Base-by-base conservation (phyloP, 1,140 invertebrate genomes). In the Saccostrea cuccullata region DNA sequence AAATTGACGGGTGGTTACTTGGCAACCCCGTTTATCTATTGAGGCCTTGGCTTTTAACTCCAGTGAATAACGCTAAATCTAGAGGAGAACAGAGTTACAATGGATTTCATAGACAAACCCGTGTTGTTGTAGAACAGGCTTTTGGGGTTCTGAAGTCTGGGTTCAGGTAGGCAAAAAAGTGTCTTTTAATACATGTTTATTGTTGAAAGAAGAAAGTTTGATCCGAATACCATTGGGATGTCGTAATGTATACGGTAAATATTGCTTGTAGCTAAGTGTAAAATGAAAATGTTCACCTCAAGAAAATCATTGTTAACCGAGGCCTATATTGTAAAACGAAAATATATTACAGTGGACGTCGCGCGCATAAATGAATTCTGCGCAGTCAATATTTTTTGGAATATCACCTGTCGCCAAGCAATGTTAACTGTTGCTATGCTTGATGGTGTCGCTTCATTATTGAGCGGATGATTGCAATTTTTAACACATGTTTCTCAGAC, bases 111-210 rank as follows among this genome's bases (percentile, higher is more conserved):
- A 82, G n/a, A 2, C 4, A 23, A 20, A 87, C 86, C 87, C 73
- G 89, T 17, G 23, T 55, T 85, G 64, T 85, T 3, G 60, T 87
- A 5, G 89, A 89, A 30, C 58, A 86, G 56, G 56, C 77, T 11
- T 87, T 87, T 88, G 89, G 83, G 2, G 84, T 89, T 70, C 64
- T 89, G 55, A 89, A 89, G 55, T 47, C 64, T 11, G 15, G 89
- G 3, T 89, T 87, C 56, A 20, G 88, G 23, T 89, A 87, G 20
- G 13, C 58, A 17, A 13, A 13, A 60, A 4, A 4, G 13, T 13
- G 2, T 60, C 13, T 60, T 17, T 13, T 13, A 58, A 58, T 36
- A n/a, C n/a, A n/a, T n/a, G n/a, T n/a, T n/a, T n/a, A n/a, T n/a
- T n/a, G n/a, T n/a, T n/a, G n/a, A n/a, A n/a, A n/a, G n/a, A n/a